A percentile compares a stretch with the other conserved stretches of the same genome.
phyloP scores from a whole-genome alignment of 1,140 invertebrate genomes.

The Leptopilina clavipes region DNA sequence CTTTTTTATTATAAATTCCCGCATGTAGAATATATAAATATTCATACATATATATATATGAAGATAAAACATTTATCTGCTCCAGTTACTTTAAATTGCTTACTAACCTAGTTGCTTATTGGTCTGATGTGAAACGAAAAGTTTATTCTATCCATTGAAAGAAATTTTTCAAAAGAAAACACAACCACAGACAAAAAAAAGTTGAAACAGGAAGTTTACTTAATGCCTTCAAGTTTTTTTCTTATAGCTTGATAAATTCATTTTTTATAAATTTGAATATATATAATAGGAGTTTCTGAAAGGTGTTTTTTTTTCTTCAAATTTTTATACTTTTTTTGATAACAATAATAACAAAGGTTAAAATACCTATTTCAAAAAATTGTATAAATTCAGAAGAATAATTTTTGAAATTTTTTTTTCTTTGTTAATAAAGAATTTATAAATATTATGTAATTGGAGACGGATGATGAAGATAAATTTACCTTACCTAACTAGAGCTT shows the following conservation, averaged over 20 bases:
- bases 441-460: too few relatives aligned
- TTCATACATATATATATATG: not conserved
- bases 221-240: not conserved
- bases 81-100: not conserved
- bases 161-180: not conserved
- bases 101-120: slow-evolving; percentile 10
- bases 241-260: not conserved
- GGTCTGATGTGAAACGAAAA: slow-evolving; percentile 11
- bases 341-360: too few relatives aligned
- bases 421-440: too few relatives aligned
- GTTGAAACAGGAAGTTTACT: not conserved
- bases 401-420: too few relatives aligned
- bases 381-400: too few relatives aligned
- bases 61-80: slow-evolving; percentile 7
- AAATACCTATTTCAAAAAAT: too few relatives aligned
- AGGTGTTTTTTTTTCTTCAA: not conserved
- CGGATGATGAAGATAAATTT: too few relatives aligned
- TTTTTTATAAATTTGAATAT: not conserved
- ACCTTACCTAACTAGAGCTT: too few relatives aligned
- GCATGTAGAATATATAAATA: too few relatives aligned
- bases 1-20: too few relatives aligned
- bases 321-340: too few relatives aligned
- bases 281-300: not conserved
- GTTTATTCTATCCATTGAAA: slow-evolving; percentile 12
- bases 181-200: not conserved